A percentile compares a stretch with the other conserved stretches of the same genome.
Evolutionary conservation across 2,113 vertebrate genomes (phyloP).

Genomic region (Noctilio leporinus): DNA sequence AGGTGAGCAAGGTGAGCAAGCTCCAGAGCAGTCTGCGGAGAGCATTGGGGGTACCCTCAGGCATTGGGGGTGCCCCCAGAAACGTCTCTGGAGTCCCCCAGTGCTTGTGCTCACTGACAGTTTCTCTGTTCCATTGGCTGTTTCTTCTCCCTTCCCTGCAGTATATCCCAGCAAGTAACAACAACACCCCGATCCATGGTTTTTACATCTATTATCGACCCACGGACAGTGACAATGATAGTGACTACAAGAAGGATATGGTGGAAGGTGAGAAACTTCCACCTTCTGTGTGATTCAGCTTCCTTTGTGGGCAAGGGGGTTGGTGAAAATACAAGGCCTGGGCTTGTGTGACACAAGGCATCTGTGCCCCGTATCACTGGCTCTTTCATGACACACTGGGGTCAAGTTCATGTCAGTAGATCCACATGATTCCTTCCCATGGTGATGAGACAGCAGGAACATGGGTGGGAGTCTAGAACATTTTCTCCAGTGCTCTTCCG

Average conservation of each 20-base stretch:
- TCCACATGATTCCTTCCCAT: not conserved
- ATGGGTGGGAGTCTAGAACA: not conserved
- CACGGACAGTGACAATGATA: slow-evolving; percentile 98
- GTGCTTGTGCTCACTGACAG: not conserved
- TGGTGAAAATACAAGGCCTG: not conserved
- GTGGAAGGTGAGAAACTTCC: slow-evolving; percentile 89
- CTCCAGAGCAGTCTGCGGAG: not conserved
- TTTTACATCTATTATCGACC: slow-evolving; percentile 99
- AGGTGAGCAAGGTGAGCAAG: not conserved
- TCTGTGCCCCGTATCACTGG: not conserved
- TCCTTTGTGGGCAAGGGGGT: not conserved
- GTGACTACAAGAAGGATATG: slow-evolving; percentile 96
- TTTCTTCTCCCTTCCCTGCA: slow-evolving; percentile 67
- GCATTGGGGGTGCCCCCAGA: not conserved
- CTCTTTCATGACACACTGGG: not conserved
- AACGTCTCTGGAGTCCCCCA: not conserved
- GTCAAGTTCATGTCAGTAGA: not conserved
- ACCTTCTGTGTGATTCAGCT: accelerated
- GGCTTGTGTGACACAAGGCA: not conserved
- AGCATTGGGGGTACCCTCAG: not conserved
- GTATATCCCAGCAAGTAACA: slow-evolving; percentile 93
- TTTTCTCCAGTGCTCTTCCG: too few species aligned
- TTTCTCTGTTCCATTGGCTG: not conserved
- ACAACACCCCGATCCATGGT: slow-evolving; percentile 98
- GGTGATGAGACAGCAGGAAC: not conserved